Conservation (phyloP, 2,113 vertebrate species). For the Andinoacara biseriatus region DNA sequence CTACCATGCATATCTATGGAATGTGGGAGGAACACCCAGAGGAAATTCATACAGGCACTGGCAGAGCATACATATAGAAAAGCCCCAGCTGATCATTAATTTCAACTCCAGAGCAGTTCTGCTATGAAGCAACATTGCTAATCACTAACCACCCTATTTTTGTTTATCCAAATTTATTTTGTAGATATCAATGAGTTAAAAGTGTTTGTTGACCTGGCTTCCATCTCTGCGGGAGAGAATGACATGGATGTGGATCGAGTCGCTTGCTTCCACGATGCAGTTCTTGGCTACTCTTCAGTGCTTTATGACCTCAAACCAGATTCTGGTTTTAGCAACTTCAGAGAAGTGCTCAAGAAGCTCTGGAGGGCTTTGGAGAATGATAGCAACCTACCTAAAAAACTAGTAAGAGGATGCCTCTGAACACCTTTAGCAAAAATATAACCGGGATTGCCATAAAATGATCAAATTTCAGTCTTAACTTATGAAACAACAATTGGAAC, state of each 20-base stretch:
- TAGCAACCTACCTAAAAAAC: slow-evolving; percentile 84
- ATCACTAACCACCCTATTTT: background rate
- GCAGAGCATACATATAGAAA: background rate
- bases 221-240: slow-evolving; percentile 97
- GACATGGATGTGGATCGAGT: slow-evolving; percentile 95
- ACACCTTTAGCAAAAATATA: background rate
- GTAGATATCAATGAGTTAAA: slow-evolving; percentile 92
- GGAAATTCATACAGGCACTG: background rate
- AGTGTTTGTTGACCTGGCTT: slow-evolving; percentile 96
- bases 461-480: background rate
- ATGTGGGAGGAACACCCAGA: background rate
- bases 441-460: background rate
- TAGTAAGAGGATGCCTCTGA: slow-evolving; percentile 76
- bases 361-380: slow-evolving; percentile 94
- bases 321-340: slow-evolving; percentile 81
- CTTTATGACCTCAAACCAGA: slow-evolving; percentile 85
- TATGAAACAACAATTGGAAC: background rate
- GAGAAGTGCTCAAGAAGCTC: slow-evolving; percentile 83
- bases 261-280: slow-evolving; percentile 91
- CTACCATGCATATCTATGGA: fast-evolving
- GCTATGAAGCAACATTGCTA: fast-evolving
- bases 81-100: background rate
- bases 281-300: slow-evolving; percentile 90
- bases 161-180: background rate
- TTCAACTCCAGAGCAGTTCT: background rate